Base-by-base conservation (phyloP, 1,140 invertebrate genomes). In the Charaxes varanes region DNA sequence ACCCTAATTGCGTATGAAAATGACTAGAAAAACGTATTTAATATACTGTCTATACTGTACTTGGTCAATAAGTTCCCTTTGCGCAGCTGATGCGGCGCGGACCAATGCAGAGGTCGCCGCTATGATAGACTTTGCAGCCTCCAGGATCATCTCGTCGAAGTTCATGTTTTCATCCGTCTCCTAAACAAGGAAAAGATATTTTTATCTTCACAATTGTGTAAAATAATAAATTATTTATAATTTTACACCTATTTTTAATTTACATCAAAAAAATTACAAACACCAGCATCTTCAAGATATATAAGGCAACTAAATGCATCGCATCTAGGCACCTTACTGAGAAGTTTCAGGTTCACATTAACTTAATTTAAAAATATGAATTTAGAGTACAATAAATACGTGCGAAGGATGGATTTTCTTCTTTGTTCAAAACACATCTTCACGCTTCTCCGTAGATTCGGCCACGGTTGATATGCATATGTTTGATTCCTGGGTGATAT, bases 61-160 rank as follows among this genome's bases (percentile, higher is more conserved):
- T 73, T 91, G 89, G 41, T 94, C 92, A 35, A 99, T 96, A 0
- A 99, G 87, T 73, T 99, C 97, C 41, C 94, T 87, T 84, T 99
- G 97, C 0, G 97, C 97, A 4, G 95, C 93, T 33, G 96, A 97
- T 0, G 98, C 97, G 1, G 97, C 96, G 66, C 98, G 94, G 0
- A 99, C 96, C 0, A 99, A 82, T 0, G 97, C 96, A 2, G 97
- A 96, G 0, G 97, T 99, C 0, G 97, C 98, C 1, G 95, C 92
- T 32, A 97, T 96, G 51, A 99, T 99, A 0, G 96, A 97, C 85
- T 99, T 98, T 6, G 97, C 97, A 2, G 97, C 97, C 76, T 98
- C 96, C 50, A 99, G 79, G 50, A 99, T 99, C 92, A 99, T 98
- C 78, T 99, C 97, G 72, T 99, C 98, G 85, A 99, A 98, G 82